These are phyloP conservation scores for Chrysopilus asiliformis DNA, from an alignment of 2,888 invertebrate species.

Conservation along the genomic window DNA sequence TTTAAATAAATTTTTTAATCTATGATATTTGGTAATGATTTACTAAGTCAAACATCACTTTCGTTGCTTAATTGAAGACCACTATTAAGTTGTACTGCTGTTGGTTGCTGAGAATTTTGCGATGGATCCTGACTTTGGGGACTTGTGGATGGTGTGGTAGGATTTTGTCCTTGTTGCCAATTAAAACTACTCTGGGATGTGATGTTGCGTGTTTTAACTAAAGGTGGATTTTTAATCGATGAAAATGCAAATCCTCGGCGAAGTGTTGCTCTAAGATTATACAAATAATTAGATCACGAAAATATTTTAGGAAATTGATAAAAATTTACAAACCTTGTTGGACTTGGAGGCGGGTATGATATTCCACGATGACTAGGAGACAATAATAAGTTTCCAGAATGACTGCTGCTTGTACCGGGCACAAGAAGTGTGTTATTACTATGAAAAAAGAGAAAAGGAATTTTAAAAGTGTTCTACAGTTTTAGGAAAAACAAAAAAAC, in stretches of 20 bases:
- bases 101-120: conserved; percentile 14
- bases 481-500: too few species aligned
- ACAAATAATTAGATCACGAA: not conserved
- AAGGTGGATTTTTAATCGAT: conserved; percentile 63
- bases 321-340: conserved; percentile 31
- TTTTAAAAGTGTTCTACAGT: too few species aligned
- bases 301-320: not conserved
- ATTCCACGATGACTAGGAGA: conserved; percentile 55
- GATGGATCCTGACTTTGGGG: conserved; percentile 20
- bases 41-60: conserved; percentile 11
- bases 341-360: conserved; percentile 75
- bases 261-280: conserved; percentile 44
- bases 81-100: conserved; percentile 10
- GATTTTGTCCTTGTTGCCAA: conserved; percentile 32
- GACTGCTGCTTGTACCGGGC: conserved; percentile 37
- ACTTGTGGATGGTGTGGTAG: conserved; percentile 25
- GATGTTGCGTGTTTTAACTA: conserved; percentile 67
- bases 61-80: conserved; percentile 19
- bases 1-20: too few species aligned
- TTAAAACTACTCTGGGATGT: conserved; percentile 40
- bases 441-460: too few species aligned
- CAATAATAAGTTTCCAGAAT: conserved; percentile 36
- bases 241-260: conserved; percentile 57
- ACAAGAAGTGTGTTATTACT: conserved; percentile 43
- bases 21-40: conserved; percentile 11